Evolutionary conservation across 2,113 vertebrate genomes (phyloP).

Genomic region (Actenoides hombroni): DNA sequence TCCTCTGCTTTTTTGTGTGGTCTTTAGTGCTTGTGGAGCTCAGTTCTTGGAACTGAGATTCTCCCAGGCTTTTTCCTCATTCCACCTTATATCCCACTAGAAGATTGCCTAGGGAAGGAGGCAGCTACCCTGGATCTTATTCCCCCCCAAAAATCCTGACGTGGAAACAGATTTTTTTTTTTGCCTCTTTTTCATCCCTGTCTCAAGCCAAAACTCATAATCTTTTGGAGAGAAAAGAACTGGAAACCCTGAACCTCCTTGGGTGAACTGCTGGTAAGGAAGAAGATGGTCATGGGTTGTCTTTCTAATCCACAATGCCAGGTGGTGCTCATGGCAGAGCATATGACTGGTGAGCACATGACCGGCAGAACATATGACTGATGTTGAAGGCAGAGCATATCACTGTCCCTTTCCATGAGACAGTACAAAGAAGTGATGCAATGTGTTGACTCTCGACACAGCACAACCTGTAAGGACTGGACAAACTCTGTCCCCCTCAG

Average conservation of each 20-base stretch:
- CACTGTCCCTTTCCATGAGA: background rate
- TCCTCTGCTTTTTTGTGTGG: background rate
- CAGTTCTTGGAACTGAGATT: background rate
- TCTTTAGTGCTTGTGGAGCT: background rate
- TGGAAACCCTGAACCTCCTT: background rate
- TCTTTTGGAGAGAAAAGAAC: background rate
- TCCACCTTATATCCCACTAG: background rate
- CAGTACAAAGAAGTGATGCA: background rate
- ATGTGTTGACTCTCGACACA: background rate
- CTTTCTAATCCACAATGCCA: background rate
- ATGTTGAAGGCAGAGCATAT: background rate
- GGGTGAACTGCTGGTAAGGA: background rate
- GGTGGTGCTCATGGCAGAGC: background rate
- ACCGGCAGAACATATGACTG: background rate
- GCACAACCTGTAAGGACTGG: background rate
- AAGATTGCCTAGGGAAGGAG: background rate
- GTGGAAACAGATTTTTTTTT: background rate
- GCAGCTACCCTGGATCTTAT: background rate
- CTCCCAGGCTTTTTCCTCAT: background rate
- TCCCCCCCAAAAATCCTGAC: background rate
- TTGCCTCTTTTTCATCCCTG: background rate
- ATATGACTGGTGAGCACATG: background rate
- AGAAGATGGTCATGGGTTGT: background rate
- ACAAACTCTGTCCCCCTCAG: background rate
- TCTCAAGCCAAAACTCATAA: background rate